These are phyloP conservation scores for Hormaphis cornu DNA, from an alignment of 1,140 invertebrate species.

Conservation along the genomic window DNA sequence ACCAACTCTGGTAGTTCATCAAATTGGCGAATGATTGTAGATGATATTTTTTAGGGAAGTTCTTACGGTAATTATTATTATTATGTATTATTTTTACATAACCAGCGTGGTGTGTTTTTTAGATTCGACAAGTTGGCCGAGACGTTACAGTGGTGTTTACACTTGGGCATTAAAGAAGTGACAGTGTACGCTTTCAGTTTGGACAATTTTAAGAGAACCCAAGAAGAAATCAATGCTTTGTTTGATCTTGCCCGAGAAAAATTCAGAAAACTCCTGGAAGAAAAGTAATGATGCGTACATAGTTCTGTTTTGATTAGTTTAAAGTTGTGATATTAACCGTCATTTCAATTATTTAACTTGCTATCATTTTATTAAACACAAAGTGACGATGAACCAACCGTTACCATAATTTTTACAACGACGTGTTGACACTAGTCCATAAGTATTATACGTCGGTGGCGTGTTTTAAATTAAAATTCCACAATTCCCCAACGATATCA, in stretches of 20 bases:
- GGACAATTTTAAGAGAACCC: slow-evolving; percentile 93
- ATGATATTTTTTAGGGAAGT: too few species aligned
- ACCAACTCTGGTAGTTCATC: too few species aligned
- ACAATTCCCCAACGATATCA: too few species aligned
- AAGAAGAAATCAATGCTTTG: slow-evolving; percentile 83
- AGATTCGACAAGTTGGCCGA: slow-evolving; percentile 88
- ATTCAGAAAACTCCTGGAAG: slow-evolving; percentile 71
- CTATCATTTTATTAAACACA: background rate
- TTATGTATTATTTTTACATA: too few species aligned
- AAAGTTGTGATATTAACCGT: slow-evolving; percentile 34
- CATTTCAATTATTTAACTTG: background rate
- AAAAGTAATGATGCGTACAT: slow-evolving; percentile 62
- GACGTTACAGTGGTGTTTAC: slow-evolving; percentile 77
- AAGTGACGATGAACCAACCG: too few species aligned
- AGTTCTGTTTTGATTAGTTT: slow-evolving; percentile 11
- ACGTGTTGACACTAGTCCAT: too few species aligned
- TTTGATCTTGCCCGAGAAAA: slow-evolving; percentile 84
- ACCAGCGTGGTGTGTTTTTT: too few species aligned
- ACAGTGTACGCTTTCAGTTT: slow-evolving; percentile 99
- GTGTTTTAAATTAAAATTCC: too few species aligned
- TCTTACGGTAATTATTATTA: too few species aligned
- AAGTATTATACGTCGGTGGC: too few species aligned
- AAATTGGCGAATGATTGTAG: too few species aligned
- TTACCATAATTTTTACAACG: too few species aligned
- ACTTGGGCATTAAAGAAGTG: slow-evolving; percentile 69